Evolutionary conservation across 2,797 vertebrate genomes (phyloP), one percentile per base, ranked within the genome.

Genomic region (Anabas testudineus): DNA sequence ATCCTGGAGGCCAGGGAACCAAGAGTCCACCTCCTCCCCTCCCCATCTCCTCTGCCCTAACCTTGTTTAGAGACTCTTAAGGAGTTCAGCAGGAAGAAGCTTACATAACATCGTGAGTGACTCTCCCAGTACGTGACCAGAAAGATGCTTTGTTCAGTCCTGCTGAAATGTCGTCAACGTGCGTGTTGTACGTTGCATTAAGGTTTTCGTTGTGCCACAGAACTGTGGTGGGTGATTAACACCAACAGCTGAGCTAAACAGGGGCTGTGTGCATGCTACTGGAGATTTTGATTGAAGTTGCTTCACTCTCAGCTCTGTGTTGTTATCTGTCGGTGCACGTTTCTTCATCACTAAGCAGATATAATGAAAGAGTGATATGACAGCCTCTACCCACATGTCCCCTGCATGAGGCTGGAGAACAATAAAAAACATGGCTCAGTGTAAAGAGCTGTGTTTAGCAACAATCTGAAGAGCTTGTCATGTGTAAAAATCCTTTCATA

Each of bases 101-200:
- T 63, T 70, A 53, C 16, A 2, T 58, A 71, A 76, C 51, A 10
- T 5, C 12, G 45, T 4, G 0, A 75, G 8, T 13, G 46, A 60
- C 21, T 52, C 26, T 49, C 13, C 36, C 14, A 12, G 24, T 49
- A 30, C 19, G 3, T 32, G 36, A 64, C 56, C 64, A 26, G 45
- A 21, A 34, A 30, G 52, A 41, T 1, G 9, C 49, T 5, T 4
- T 39, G 28, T 3, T 22, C 16, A n/a, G 16, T 65, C 78, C 55
- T 73, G 73, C 74, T 78, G 80, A 80, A 60, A 7, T 34, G 32
- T 34, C 34, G 1, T 34, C 10, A 24, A 24, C 32, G n/a, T 51
- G 67, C 41, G 45, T 45, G 45, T 30, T 71, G 71, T 72, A 68
- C 69, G 78, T 72, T 75, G 64, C 67, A 28, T 3, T 15, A 52